phyloP scores from a whole-genome alignment of 2,797 vertebrate genomes.

The Lagodon rhomboides region DNA sequence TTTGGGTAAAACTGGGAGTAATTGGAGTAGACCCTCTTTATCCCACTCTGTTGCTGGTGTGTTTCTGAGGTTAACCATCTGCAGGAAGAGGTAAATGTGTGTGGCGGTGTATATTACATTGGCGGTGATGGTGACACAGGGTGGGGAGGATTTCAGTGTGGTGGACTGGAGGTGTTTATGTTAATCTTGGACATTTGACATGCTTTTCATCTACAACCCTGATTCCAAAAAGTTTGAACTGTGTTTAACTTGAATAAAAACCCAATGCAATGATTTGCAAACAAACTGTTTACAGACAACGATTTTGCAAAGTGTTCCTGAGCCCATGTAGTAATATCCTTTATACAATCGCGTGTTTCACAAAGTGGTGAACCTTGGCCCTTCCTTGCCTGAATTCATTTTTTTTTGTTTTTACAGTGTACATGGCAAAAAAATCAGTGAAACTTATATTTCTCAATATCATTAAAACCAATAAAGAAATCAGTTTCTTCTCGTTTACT shows the following conservation, averaged over 20 bases:
- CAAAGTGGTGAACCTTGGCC: too few species aligned
- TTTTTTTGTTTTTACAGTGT: neutral
- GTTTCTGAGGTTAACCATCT: constrained; percentile 66
- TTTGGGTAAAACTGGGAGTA: constrained; percentile 64
- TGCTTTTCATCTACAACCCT: too few species aligned
- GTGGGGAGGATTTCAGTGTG: constrained; percentile 28
- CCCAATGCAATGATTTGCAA: too few species aligned
- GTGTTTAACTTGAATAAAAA: too few species aligned
- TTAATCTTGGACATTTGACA: constrained; percentile 19
- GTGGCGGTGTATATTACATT: constrained; percentile 44
- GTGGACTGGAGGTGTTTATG: constrained; percentile 1
- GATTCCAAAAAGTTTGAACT: too few species aligned
- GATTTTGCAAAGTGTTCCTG: too few species aligned
- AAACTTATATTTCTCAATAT: neutral
- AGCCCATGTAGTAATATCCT: too few species aligned
- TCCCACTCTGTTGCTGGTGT: constrained; percentile 51
- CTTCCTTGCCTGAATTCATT: too few species aligned
- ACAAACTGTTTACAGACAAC: too few species aligned
- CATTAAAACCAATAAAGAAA: neutral
- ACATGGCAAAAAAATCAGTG: constrained; percentile 20
- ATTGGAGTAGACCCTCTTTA: constrained; percentile 69
- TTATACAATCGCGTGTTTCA: too few species aligned
- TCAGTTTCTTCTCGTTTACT: neutral
- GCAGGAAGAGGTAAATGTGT: constrained; percentile 26
- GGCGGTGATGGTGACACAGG: constrained; percentile 23